phyloP scores from a whole-genome alignment of 2,797 vertebrate genomes.

The Urocyon cinereoargenteus region DNA sequence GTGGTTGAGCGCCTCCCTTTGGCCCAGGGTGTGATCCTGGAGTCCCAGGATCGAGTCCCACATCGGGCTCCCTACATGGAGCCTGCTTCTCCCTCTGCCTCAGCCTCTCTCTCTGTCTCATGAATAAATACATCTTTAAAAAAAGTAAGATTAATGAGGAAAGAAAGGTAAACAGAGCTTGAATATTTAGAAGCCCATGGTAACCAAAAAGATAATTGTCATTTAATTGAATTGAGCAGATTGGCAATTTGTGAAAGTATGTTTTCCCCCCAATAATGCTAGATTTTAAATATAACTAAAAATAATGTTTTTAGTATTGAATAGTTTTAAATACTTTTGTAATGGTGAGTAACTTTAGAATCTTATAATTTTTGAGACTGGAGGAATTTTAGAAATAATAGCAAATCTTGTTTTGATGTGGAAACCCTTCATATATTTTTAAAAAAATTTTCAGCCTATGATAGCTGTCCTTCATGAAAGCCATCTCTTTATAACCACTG shows the following conservation, averaged over 20 bases:
- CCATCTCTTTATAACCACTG: not conserved
- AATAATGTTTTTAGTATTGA: not conserved
- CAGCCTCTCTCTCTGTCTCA: no score
- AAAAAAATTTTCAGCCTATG: not conserved
- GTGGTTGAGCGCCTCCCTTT: no score
- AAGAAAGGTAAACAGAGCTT: not conserved
- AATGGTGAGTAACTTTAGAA: not conserved
- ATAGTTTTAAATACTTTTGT: not conserved
- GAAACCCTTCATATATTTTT: not conserved
- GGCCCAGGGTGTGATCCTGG: no score
- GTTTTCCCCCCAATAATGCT: not conserved
- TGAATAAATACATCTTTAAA: no score
- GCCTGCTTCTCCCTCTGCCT: no score
- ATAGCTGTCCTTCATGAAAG: not conserved
- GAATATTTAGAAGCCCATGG: not conserved
- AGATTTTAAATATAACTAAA: conserved; percentile 34
- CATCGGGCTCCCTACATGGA: no score
- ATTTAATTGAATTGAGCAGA: conserved; percentile 12
- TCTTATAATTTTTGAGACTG: not conserved
- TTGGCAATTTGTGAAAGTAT: not conserved
- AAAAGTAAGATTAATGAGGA: not conserved
- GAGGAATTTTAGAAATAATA: conserved; percentile 30
- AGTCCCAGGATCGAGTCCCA: no score
- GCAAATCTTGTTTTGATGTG: not conserved
- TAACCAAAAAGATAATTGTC: not conserved